Evolutionary conservation across 2,113 vertebrate genomes (phyloP), one percentile per base, ranked within the genome.

Genomic region (Theristicus caerulescens): DNA sequence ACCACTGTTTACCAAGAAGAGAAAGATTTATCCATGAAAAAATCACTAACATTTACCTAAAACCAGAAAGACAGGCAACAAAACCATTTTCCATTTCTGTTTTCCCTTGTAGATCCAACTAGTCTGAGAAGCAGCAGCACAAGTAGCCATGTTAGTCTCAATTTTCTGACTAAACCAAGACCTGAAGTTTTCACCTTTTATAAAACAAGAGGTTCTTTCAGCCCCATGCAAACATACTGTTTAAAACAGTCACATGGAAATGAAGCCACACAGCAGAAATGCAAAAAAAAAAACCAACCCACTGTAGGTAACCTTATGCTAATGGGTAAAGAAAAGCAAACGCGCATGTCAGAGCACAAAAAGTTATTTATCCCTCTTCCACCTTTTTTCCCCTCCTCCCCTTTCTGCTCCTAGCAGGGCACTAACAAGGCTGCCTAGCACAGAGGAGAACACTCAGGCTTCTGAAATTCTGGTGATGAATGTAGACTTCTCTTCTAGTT

Each of bases 151-250:
- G 83, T 81, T 58, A 86, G 58, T 76, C 94, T 78, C 90, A 57
- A 86, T 87, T 46, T 94, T 67, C 90, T 88, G 88, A 92, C 95
- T 86, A n/a, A 96, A 93, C 55, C 66, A 82, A 90, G 88, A 73
- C 92, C 85, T 93, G 71, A 96, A 97, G 94, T 94, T 92, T 86
- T 93, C 52, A 72, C 62, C 94, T 73, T 64, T 90, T 94, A 46
- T 78, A 64, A 93, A 59, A 98, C 97, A 98, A 97, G 97, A 96
- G 95, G 93, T 72, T 97, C 98, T 98, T 98, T 98, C 97, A 98
- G 96, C 76, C 59, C 90, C 88, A 94, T 51, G 94, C 97, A 97
- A 98, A 97, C 96, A 81, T 65, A 80, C 91, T 91, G 96, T 96
- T 97, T 94, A 82, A 92, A 96, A 92, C 70, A 86, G 92, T 77